These are phyloP conservation scores for Hydrozoanthus tunicans DNA, from an alignment of 64 coral and sea anemone species.

Conservation along the genomic window DNA sequence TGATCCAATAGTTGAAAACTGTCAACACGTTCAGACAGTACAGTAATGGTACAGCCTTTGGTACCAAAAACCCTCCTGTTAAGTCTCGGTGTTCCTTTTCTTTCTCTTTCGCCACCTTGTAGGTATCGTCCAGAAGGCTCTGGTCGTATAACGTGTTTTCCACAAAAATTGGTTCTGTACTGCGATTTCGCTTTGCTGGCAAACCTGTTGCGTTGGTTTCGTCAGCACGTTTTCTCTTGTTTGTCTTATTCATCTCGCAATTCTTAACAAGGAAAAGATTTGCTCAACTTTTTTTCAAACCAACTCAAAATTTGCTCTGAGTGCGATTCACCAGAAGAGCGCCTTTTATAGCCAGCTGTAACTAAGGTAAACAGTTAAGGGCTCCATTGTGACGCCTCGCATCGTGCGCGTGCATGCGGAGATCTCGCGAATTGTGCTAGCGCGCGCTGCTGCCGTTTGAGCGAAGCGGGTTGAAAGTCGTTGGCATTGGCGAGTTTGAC, in stretches of 20 bases:
- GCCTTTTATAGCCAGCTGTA: background rate
- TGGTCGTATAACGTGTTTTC: background rate
- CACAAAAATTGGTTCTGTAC: background rate
- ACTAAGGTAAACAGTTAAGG: background rate
- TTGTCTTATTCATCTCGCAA: constrained; percentile 8
- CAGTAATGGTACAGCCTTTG: background rate
- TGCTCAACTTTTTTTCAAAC: background rate
- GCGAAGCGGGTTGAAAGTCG: too few species aligned
- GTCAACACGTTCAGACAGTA: constrained; percentile 14
- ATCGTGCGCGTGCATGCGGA: background rate
- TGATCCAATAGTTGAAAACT: background rate
- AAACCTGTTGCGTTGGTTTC: background rate
- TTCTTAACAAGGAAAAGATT: background rate
- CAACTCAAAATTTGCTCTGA: background rate
- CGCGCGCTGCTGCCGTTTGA: background rate
- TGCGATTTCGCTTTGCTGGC: background rate
- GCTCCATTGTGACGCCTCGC: background rate
- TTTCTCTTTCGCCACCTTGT: background rate
- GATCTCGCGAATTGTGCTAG: background rate
- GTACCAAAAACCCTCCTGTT: background rate
- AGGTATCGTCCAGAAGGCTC: background rate
- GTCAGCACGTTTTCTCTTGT: constrained; percentile 14
- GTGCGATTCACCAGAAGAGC: background rate
- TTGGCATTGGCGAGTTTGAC: too few species aligned
- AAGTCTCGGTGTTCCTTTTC: background rate